Conservation (phyloP, 2,888 invertebrate species). For the Enchytraeus crypticus region DNA sequence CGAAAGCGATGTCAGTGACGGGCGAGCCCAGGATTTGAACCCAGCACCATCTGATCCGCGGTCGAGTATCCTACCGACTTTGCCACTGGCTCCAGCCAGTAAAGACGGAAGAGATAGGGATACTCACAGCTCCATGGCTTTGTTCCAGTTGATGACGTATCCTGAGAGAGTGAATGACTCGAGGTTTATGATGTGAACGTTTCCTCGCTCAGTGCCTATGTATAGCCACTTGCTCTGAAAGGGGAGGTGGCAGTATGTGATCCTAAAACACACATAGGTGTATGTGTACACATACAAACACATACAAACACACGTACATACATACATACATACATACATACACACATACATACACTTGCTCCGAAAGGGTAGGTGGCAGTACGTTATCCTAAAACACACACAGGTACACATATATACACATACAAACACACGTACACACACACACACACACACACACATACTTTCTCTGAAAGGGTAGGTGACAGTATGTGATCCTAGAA, state of each 20-base stretch:
- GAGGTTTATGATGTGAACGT: conserved; percentile 92
- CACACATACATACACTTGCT: too few relatives aligned
- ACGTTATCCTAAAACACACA: conserved; percentile 18
- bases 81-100: too few relatives aligned
- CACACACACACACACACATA: too few relatives aligned
- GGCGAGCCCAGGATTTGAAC: too few relatives aligned
- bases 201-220: conserved; percentile 94
- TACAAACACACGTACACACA: too few relatives aligned
- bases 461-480: background rate
- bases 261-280: conserved; percentile 11
- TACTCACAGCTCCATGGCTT: conserved; percentile 90
- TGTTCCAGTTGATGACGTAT: conserved; percentile 99
- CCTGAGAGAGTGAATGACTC: conserved; percentile 92
- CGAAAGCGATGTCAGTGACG: too few relatives aligned
- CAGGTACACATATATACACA: too few relatives aligned
- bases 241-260: conserved; percentile 56
- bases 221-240: conserved; percentile 97
- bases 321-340: too few relatives aligned
- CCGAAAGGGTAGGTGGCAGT: conserved; percentile 68
- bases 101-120: background rate
- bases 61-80: too few relatives aligned
- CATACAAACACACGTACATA: too few relatives aligned
- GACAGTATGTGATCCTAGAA: conserved; percentile 9
- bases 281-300: too few relatives aligned
- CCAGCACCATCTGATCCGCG: too few relatives aligned